Evolutionary conservation across 2,113 vertebrate genomes (phyloP).

Genomic region (Rana temporaria): DNA sequence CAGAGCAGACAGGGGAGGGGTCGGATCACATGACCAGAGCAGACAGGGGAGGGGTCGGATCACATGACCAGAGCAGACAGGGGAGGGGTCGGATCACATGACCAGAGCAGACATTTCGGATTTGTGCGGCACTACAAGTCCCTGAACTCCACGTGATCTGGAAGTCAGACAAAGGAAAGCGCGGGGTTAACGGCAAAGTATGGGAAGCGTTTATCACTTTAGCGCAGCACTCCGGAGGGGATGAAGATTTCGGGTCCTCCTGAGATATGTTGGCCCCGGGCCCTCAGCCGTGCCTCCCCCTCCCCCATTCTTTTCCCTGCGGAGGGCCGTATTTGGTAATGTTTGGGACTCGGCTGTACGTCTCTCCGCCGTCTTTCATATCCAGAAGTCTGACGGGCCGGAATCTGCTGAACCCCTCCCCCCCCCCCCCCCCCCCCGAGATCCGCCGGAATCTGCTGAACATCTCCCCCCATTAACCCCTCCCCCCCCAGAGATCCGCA

Average conservation of each 20-base stretch:
- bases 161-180: too few relatives aligned
- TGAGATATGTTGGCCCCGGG: constrained; percentile 15
- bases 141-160: too few relatives aligned
- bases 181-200: background rate
- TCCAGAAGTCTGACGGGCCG: background rate
- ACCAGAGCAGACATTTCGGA: too few relatives aligned
- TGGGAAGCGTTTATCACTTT: background rate
- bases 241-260: background rate
- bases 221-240: background rate
- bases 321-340: constrained; percentile 47
- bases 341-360: background rate
- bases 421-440: too few relatives aligned
- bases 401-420: background rate
- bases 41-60: too few relatives aligned
- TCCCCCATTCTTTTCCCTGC: background rate
- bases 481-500: too few relatives aligned
- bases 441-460: background rate
- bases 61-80: too few relatives aligned
- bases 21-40: too few relatives aligned
- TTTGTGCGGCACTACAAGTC: too few relatives aligned
- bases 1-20: too few relatives aligned
- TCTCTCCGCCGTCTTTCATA: background rate
- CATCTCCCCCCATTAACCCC: too few relatives aligned
- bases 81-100: too few relatives aligned
- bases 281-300: background rate